phyloP scores from a whole-genome alignment of 2,113 vertebrate species.

The Athene noctua region DNA sequence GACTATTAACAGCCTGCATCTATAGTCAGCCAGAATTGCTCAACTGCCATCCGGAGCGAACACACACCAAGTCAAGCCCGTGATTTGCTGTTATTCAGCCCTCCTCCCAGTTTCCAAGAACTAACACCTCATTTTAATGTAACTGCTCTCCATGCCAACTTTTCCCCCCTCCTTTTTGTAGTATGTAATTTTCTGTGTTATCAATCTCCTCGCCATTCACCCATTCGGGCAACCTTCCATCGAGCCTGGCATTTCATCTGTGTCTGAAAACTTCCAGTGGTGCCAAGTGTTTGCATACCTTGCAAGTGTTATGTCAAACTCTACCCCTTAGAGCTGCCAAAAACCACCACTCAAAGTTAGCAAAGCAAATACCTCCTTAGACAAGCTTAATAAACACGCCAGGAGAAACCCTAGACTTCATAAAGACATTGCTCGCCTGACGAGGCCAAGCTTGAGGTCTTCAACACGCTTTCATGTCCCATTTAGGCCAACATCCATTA shows the following conservation, averaged over 20 bases:
- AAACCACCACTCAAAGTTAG: background rate
- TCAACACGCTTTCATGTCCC: background rate
- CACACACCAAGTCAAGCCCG: background rate
- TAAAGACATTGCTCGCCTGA: background rate
- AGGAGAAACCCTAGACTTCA: background rate
- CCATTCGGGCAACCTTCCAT: background rate
- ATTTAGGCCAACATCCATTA: background rate
- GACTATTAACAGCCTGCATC: background rate
- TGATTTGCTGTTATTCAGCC: background rate
- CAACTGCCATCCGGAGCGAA: background rate
- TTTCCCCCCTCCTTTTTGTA: background rate
- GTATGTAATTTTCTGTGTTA: background rate
- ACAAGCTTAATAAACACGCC: slow-evolving; percentile 25
- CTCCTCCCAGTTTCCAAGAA: background rate
- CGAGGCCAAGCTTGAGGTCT: background rate
- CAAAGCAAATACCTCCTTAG: slow-evolving; percentile 16
- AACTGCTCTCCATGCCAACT: background rate
- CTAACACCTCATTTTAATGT: background rate
- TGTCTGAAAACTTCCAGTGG: background rate
- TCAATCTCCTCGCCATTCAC: background rate
- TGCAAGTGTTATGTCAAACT: background rate
- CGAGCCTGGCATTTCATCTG: background rate
- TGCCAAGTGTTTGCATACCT: slow-evolving; percentile 15
- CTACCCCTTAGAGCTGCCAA: slow-evolving; percentile 10
- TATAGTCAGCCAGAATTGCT: background rate